Conservation (phyloP, 2,888 invertebrate genomes). For the Spisula subtruncata region DNA sequence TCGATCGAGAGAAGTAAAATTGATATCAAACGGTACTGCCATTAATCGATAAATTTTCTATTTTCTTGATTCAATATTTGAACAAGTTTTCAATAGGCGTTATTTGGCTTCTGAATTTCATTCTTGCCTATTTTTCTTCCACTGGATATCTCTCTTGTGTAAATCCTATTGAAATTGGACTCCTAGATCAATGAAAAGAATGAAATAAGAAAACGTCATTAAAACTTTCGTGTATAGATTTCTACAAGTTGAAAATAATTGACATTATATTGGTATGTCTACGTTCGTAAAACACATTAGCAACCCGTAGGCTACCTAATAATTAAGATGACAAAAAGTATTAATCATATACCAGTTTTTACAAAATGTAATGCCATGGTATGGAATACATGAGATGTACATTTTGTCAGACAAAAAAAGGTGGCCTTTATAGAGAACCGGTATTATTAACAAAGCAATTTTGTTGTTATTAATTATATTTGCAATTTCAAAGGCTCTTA, state of each 20-base stretch:
- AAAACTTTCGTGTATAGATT: background rate
- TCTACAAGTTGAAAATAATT: background rate
- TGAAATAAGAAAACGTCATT: conserved; percentile 5
- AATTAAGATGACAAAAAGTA: too few species aligned
- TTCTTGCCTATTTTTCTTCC: background rate
- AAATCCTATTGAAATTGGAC: background rate
- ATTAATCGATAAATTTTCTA: conserved; percentile 35
- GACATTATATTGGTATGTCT: too few species aligned
- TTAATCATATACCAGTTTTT: too few species aligned
- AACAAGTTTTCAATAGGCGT: conserved; percentile 30
- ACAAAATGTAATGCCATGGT: too few species aligned
- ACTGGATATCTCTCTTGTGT: background rate
- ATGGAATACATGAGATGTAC: too few species aligned
- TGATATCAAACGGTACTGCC: background rate
- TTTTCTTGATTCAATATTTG: conserved; percentile 49
- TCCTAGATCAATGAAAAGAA: background rate
- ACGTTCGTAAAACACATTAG: too few species aligned
- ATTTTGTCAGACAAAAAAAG: too few species aligned
- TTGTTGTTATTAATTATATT: too few species aligned
- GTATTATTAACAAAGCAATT: too few species aligned
- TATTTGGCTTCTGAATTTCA: conserved; percentile 38
- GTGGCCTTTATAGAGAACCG: too few species aligned
- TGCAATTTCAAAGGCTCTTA: too few species aligned
- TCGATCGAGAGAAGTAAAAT: background rate
- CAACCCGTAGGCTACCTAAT: too few species aligned